Conservation (phyloP, 2,797 vertebrate species). For the Rhabdomys pumilio region DNA sequence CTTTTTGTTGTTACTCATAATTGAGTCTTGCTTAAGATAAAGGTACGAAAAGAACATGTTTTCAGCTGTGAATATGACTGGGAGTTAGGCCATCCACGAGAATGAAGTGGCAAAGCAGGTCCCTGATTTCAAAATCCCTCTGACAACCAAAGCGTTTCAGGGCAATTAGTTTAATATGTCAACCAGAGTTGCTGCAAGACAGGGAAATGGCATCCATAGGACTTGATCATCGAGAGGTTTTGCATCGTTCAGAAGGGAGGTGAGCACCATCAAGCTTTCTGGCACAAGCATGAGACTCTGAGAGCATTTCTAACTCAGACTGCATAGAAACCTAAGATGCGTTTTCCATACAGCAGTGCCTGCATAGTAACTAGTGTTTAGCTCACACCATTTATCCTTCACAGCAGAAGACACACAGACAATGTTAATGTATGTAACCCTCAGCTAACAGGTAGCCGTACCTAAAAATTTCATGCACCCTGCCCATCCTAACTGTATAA, state of each 20-base stretch:
- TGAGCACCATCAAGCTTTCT: slow-evolving; percentile 68
- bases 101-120: slow-evolving; percentile 66
- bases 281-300: slow-evolving; percentile 65
- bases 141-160: slow-evolving; percentile 71
- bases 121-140: slow-evolving; percentile 43
- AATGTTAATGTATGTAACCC: slow-evolving; percentile 64
- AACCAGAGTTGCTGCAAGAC: slow-evolving; percentile 33
- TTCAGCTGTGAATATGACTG: slow-evolving; percentile 63
- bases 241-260: not conserved
- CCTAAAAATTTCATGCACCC: slow-evolving; percentile 71
- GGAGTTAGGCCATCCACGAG: slow-evolving; percentile 38
- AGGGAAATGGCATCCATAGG: slow-evolving; percentile 67
- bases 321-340: slow-evolving; percentile 56
- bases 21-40: slow-evolving; percentile 76
- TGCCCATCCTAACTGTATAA: slow-evolving; percentile 77
- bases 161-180: slow-evolving; percentile 68
- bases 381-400: slow-evolving; percentile 60
- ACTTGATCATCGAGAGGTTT: slow-evolving; percentile 45
- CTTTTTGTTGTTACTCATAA: slow-evolving; percentile 65
- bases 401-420: slow-evolving; percentile 58
- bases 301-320: slow-evolving; percentile 64
- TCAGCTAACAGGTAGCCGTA: slow-evolving; percentile 67
- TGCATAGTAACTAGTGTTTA: slow-evolving; percentile 74
- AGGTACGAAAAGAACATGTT: slow-evolving; percentile 67
- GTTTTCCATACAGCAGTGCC: slow-evolving; percentile 74